Evolutionary conservation across 2,797 vertebrate species (phyloP).

Genomic region (Pelochelys cantorii): DNA sequence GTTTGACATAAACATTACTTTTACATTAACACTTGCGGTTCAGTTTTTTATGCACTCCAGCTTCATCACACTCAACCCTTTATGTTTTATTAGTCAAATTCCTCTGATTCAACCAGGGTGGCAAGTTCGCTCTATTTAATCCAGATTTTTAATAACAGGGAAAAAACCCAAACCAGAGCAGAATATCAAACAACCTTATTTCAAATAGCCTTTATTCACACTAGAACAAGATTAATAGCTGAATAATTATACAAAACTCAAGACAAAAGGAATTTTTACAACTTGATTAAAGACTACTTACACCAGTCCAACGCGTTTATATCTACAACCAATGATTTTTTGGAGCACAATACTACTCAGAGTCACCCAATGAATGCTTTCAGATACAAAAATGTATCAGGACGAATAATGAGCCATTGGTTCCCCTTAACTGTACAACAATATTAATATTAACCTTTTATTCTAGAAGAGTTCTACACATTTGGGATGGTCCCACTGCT

Average conservation of each 20-base stretch:
- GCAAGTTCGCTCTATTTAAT: slow-evolving; percentile 64
- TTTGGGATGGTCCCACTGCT: slow-evolving; percentile 49
- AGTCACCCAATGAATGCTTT: slow-evolving; percentile 64
- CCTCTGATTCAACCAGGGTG: slow-evolving; percentile 71
- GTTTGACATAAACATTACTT: slow-evolving; percentile 68
- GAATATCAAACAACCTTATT: slow-evolving; percentile 73
- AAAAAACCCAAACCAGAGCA: not conserved
- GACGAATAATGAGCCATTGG: slow-evolving; percentile 64
- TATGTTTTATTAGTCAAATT: slow-evolving; percentile 67
- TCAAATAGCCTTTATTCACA: slow-evolving; percentile 84
- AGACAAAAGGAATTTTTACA: slow-evolving; percentile 72
- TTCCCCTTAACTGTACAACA: slow-evolving; percentile 57
- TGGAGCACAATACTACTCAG: slow-evolving; percentile 63
- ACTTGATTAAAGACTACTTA: slow-evolving; percentile 67
- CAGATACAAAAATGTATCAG: slow-evolving; percentile 79
- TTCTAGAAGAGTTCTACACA: slow-evolving; percentile 66
- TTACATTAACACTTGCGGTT: slow-evolving; percentile 73
- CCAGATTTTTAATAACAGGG: slow-evolving; percentile 16
- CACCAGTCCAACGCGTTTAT: slow-evolving; percentile 59
- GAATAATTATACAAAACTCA: slow-evolving; percentile 83
- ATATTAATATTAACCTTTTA: slow-evolving; percentile 60
- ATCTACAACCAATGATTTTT: slow-evolving; percentile 71
- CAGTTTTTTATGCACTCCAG: slow-evolving; percentile 68
- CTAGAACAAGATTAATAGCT: slow-evolving; percentile 78
- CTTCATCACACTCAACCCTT: slow-evolving; percentile 53